Conservation (phyloP, 2,113 vertebrate genomes). For the Cardinalis cardinalis region DNA sequence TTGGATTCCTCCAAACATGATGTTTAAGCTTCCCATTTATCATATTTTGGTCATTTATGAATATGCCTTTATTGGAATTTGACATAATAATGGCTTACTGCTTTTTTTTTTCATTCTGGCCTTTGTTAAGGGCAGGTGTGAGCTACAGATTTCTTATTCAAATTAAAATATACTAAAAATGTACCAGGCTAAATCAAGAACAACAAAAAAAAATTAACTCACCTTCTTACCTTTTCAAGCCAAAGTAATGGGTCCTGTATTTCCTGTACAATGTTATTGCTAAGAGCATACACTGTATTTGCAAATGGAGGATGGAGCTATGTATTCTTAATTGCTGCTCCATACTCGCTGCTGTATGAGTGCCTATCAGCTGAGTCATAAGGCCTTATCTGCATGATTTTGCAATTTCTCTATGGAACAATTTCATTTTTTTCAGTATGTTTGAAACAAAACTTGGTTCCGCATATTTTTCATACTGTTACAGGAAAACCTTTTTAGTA, state of each 20-base stretch:
- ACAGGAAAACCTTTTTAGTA: neutral
- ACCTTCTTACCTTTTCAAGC: neutral
- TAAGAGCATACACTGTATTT: neutral
- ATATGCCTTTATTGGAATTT: neutral
- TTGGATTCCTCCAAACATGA: neutral
- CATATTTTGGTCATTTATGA: neutral
- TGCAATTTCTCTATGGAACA: neutral
- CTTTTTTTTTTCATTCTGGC: neutral
- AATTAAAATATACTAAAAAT: neutral
- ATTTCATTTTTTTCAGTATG: neutral
- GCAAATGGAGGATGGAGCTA: neutral
- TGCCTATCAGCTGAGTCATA: conserved; percentile 10
- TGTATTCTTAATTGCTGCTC: neutral
- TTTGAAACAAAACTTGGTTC: neutral
- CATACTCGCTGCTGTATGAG: neutral
- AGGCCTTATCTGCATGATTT: neutral
- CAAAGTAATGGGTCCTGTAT: neutral
- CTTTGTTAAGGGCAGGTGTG: neutral
- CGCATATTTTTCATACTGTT: neutral
- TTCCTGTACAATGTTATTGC: neutral
- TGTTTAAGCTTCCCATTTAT: neutral
- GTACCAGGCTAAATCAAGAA: neutral
- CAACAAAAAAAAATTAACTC: neutral
- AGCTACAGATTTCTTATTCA: neutral
- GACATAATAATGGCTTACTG: neutral